Conservation (phyloP, 2,113 vertebrate species). For the Tragelaphus strepsiceros region DNA sequence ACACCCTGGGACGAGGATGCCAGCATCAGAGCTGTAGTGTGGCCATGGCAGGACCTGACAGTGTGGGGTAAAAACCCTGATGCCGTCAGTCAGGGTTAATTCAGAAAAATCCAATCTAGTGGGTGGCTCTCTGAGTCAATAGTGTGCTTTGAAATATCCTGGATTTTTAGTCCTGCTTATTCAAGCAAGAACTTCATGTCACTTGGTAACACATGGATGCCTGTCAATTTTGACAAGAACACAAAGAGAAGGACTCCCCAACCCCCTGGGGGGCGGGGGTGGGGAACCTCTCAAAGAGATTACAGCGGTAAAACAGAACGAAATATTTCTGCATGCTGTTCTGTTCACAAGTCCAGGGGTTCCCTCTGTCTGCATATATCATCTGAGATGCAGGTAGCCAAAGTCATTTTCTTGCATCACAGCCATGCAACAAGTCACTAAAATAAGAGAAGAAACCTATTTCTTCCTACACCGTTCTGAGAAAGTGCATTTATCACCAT, state of each 20-base stretch:
- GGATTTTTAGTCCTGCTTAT: constrained; percentile 65
- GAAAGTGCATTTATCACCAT: not conserved
- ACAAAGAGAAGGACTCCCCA: constrained; percentile 10
- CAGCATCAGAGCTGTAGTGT: not conserved
- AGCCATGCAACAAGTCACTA: not conserved
- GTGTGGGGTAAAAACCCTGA: not conserved
- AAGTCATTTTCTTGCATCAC: constrained; percentile 18
- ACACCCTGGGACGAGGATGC: not conserved
- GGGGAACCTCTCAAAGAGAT: not conserved
- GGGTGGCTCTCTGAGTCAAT: constrained; percentile 51
- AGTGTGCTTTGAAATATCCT: constrained; percentile 58
- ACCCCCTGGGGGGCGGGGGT: too few species aligned
- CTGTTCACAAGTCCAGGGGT: constrained; percentile 17
- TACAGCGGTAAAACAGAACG: constrained; percentile 39
- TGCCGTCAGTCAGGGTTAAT: constrained; percentile 56
- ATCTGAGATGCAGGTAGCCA: not conserved
- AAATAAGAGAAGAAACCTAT: not conserved
- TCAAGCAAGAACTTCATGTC: constrained; percentile 64
- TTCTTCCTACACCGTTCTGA: not conserved
- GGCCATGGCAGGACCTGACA: not conserved
- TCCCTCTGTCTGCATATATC: not conserved
- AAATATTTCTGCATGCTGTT: constrained; percentile 36
- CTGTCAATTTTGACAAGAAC: constrained; percentile 62
- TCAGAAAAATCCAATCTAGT: constrained; percentile 32
- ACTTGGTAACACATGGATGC: constrained; percentile 56